phyloP scores from a whole-genome alignment of 2,113 vertebrate species.

The Oncorhynchus clarkii region DNA sequence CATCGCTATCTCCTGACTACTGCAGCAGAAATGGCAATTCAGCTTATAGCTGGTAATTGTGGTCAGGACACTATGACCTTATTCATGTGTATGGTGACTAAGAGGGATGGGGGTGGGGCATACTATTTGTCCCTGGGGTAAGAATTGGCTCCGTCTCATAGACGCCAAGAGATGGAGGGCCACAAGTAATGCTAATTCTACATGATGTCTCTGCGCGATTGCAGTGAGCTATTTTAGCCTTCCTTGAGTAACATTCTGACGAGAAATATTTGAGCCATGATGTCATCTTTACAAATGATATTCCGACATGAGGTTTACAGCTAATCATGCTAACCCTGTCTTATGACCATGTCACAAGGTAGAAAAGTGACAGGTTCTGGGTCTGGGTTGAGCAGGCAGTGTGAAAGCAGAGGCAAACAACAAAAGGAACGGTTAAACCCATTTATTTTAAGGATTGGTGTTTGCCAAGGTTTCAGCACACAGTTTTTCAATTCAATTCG shows the following conservation, averaged over 20 bases:
- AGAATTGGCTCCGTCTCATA: slow-evolving; percentile 30
- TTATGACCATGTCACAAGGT: no score
- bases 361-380: no score
- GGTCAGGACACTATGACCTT: slow-evolving; percentile 69
- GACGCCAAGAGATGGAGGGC: slow-evolving; percentile 31
- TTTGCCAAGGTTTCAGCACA: no score
- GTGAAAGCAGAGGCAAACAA: no score
- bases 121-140: slow-evolving; percentile 46
- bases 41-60: slow-evolving; percentile 65
- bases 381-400: no score
- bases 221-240: background rate
- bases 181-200: slow-evolving; percentile 7
- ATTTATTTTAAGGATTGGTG: no score
- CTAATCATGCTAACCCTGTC: no score
- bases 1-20: slow-evolving; percentile 59
- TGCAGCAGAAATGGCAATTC: slow-evolving; percentile 62
- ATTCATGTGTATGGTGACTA: slow-evolving; percentile 52
- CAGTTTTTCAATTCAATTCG: no score
- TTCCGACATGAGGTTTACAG: background rate
- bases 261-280: no score
- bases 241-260: no score
- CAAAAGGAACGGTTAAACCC: no score
- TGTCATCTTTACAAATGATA: no score
- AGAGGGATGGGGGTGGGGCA: slow-evolving; percentile 53
- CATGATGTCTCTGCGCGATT: background rate